Evolutionary conservation across 1,140 invertebrate species (phyloP).

Genomic region (roundworm (Caenorhabditis elegans)): WBcel235 BX284603.4:10798001-10798500

Average conservation of each 20-base stretch:
- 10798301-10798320: conserved; percentile 59
- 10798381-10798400: conserved; percentile 45
- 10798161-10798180: conserved; percentile 61
- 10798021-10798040: no score
- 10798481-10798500: no score
- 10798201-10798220: conserved; percentile 61
- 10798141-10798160: conserved; percentile 52
- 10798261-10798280: conserved; percentile 63
- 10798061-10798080: no score
- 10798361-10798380: conserved; percentile 59
- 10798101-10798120: no score
- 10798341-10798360: conserved; percentile 63
- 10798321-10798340: conserved; percentile 62
- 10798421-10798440: neutral
- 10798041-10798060: no score
- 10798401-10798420: conserved; percentile 30
- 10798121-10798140: conserved; percentile 48
- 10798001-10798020: no score
- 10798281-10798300: conserved; percentile 64
- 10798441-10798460: no score
- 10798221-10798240: conserved; percentile 52
- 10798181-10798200: conserved; percentile 55
- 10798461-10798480: no score
- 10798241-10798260: conserved; percentile 48
- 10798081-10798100: no score